Conservation (phyloP, 2,113 vertebrate genomes). For the Choloepus hoffmanni region DNA sequence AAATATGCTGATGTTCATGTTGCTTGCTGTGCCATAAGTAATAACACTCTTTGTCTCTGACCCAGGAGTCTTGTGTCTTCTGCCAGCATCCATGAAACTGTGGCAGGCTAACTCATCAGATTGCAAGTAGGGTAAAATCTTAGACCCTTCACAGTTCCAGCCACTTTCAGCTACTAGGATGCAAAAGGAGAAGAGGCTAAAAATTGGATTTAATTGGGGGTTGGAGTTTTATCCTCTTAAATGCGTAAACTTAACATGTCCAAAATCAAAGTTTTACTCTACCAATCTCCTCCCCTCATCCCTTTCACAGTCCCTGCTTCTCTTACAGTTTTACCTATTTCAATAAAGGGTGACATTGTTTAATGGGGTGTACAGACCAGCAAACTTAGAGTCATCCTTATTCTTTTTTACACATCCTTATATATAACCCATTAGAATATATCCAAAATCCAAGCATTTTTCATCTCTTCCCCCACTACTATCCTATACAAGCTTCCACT, state of each 20-base stretch:
- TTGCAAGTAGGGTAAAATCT: too few relatives aligned
- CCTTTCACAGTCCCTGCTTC: background rate
- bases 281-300: background rate
- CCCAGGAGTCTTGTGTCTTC: too few relatives aligned
- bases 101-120: too few relatives aligned
- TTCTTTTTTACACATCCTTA: background rate
- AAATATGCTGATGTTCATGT: too few relatives aligned
- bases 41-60: too few relatives aligned
- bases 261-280: constrained; percentile 6
- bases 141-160: background rate
- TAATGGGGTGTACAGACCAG: background rate
- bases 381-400: background rate
- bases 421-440: background rate
- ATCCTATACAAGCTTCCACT: background rate
- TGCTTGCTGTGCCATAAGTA: too few relatives aligned
- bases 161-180: background rate
- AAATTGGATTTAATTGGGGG: background rate
- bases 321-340: background rate
- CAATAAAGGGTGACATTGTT: background rate
- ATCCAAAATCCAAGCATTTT: background rate
- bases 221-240: background rate
- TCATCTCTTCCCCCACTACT: background rate
- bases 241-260: background rate
- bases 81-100: too few relatives aligned
- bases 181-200: background rate